These are phyloP conservation scores for Rhimphoctona megacephalus DNA, from an alignment of 2,888 invertebrate genomes.

Conservation along the genomic window DNA sequence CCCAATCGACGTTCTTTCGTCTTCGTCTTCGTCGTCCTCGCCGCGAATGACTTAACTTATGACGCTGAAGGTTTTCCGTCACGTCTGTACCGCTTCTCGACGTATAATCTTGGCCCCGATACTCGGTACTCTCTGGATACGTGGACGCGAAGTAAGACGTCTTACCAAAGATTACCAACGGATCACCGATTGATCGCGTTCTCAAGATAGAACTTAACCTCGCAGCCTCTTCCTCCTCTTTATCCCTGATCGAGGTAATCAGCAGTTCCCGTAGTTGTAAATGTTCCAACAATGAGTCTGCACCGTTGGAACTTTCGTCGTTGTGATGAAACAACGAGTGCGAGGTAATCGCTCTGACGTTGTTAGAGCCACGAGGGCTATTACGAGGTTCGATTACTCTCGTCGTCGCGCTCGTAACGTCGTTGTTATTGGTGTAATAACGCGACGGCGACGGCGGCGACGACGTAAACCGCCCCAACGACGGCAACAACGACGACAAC, in stretches of 20 bases:
- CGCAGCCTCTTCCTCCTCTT: not conserved
- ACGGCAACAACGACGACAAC: constrained; percentile 67
- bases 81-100: constrained; percentile 21
- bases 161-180: constrained; percentile 14
- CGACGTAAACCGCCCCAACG: constrained; percentile 58
- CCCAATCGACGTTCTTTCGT: constrained; percentile 62
- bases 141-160: constrained; percentile 24
- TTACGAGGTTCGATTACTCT: constrained; percentile 23
- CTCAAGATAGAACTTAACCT: constrained; percentile 3
- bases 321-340: constrained; percentile 2
- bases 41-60: constrained; percentile 50
- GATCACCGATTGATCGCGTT: constrained; percentile 19
- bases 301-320: not conserved
- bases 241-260: not conserved
- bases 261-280: not conserved
- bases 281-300: constrained; percentile 14
- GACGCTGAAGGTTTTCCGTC: constrained; percentile 46
- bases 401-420: constrained; percentile 56
- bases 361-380: constrained; percentile 25
- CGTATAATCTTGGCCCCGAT: not conserved
- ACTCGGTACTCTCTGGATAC: constrained; percentile 1
- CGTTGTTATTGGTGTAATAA: constrained; percentile 60
- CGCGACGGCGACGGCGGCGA: constrained; percentile 65
- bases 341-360: not conserved
- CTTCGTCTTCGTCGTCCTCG: constrained; percentile 64